Evolutionary conservation across 1,140 invertebrate species (phyloP), one percentile per base, ranked within the genome.

Genomic region (Paralvinella palmiformis): DNA sequence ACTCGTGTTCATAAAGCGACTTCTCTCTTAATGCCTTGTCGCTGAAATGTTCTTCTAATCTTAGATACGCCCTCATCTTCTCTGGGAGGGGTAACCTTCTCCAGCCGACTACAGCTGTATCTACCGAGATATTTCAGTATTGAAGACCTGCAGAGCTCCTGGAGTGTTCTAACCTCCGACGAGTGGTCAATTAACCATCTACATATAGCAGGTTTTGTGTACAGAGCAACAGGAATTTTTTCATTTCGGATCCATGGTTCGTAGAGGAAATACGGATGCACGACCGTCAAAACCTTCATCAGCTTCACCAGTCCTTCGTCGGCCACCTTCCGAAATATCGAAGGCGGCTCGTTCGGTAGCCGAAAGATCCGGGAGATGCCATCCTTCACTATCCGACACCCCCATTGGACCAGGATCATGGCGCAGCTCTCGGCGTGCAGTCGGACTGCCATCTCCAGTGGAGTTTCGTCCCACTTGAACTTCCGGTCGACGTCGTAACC

Each of bases 371-470:
- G 15, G n/a, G 20, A 48, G 48, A 29, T n/a, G 17, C 7, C 45
- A 29, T 6, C 3, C 17, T 27, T 20, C 24, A 52, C 48, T 7
- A 76, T n/a, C 29, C 64, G 64, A 62, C 75, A 77, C 0, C 76
- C 76, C 64, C 68, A 71, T 32, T 73, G 72, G 53, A 77, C 66
- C 1, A 78, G 60, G 7, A 73, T 74, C 55, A 78, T 68, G 33
- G 76, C 75, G 70, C 72, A 76, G 48, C 74, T 66, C 48, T 73
- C 69, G 57, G 71, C 71, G 60, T 76, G 76, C 10, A 76, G 41
- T 22, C 68, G 69, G 1, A 78, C 73, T 31, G 76, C 76, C 52
- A 76, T 74, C 32, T 75, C 70, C n/a, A 78, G 61, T 2, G 76
- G 76, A 4, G 72, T 75, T 55, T 78, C 75, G 27, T 69, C 71